Conservation (phyloP, 2,888 invertebrate genomes). For the Corythucha ciliata region DNA sequence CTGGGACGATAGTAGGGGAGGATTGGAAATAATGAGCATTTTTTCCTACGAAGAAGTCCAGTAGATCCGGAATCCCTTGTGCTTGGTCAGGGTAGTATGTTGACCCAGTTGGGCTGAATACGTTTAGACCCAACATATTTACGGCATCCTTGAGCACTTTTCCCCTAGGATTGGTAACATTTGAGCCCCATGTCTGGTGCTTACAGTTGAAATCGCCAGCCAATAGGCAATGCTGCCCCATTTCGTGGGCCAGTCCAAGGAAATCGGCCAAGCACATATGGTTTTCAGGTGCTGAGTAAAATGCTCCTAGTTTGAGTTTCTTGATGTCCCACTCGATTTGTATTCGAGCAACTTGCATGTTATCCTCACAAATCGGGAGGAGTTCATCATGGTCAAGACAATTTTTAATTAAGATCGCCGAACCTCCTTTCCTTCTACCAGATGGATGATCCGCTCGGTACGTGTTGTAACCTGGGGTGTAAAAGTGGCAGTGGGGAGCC, state of each 20-base stretch:
- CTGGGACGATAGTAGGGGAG: neutral
- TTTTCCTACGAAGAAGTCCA: neutral
- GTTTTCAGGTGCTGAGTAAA: neutral
- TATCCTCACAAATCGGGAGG: neutral
- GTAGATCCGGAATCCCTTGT: neutral
- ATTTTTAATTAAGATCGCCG: neutral
- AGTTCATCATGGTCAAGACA: neutral
- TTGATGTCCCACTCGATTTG: neutral
- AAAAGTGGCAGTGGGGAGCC: neutral
- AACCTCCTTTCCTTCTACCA: neutral
- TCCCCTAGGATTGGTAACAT: neutral
- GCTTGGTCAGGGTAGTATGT: neutral
- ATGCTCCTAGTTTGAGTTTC: neutral
- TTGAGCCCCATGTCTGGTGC: neutral
- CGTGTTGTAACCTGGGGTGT: neutral
- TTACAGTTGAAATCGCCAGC: neutral
- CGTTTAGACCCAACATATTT: neutral
- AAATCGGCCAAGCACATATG: neutral
- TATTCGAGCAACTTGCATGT: neutral
- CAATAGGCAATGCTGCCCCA: neutral
- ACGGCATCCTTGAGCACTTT: neutral
- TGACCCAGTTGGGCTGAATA: neutral
- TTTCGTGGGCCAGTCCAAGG: neutral
- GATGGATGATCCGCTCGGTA: neutral
- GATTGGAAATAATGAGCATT: neutral